Evolutionary conservation across 2,113 vertebrate species (phyloP), one percentile per base, ranked within the genome.

Genomic region (Malurus cyaneus): DNA sequence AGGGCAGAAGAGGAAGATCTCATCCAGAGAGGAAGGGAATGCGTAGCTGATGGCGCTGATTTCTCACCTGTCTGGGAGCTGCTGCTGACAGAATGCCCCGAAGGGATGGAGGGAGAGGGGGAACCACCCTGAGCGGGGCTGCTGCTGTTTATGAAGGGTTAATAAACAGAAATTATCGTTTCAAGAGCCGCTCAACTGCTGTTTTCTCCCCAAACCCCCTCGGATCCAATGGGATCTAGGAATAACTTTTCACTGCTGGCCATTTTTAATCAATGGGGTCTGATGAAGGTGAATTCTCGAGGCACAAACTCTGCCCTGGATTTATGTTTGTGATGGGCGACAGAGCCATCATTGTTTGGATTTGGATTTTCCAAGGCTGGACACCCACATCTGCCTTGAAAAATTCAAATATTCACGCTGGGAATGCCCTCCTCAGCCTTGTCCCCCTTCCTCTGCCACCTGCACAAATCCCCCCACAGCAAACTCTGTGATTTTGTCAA

Each of bases 91-190:
- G 19, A 50, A 6, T 16, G 14, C 47, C 34, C 64, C 50, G 13
- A 3, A 42, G 26, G 17, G 25, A 47, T 14, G 0, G 5, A 76
- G 29, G 19, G 28, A 21, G 32, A 24, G 31, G 1, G 1, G 18
- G 16, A 12, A 64, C 25, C 18, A 46, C 53, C 29, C 11, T n/a
- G 47, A 70, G 5, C 25, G 4, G 21, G 12, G 21, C 1, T 29
- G 29, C 15, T 56, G 39, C 39, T 39, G 39, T 39, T 39, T 39
- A 39, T 39, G 39, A 39, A 39, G 39, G 39, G 39, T 39, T 39
- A 39, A 39, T 11, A 39, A 39, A 39, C 39, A 39, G 39, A 39
- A 39, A 39, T 39, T 39, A 49, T 23, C 47, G 47, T 54, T 65
- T 56, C 47, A 91, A 66, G 39, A 29, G 67, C 29, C 59, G 15